phyloP scores from a whole-genome alignment of 2,888 invertebrate species.

The Acronicta leporina region DNA sequence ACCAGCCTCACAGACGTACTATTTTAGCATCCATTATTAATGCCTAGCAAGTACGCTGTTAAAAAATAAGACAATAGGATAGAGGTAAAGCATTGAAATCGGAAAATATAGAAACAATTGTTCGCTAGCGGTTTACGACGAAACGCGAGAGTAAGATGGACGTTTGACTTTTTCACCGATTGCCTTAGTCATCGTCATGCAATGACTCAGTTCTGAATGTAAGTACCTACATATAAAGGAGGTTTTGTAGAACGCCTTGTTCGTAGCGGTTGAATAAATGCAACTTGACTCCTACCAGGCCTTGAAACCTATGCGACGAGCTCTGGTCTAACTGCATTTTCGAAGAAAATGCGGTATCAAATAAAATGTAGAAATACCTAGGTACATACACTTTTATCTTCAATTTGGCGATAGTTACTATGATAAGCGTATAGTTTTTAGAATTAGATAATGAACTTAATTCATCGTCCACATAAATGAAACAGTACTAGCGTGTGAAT shows the following conservation, averaged over 20 bases:
- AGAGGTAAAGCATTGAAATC: conserved; percentile 19
- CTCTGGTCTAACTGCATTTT: conserved; percentile 6
- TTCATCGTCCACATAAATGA: background rate
- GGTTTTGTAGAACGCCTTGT: conserved; percentile 34
- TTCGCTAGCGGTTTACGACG: conserved; percentile 50
- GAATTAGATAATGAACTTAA: background rate
- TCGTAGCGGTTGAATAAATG: conserved; percentile 44
- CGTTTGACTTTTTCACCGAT: conserved; percentile 62
- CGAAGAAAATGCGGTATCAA: background rate
- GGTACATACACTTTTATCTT: too few species aligned
- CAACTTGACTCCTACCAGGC: conserved; percentile 66
- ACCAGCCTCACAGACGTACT: background rate
- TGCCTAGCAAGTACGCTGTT: background rate
- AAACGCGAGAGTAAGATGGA: conserved; percentile 50
- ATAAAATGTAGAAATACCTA: too few species aligned
- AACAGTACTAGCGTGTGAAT: background rate
- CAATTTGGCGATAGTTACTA: background rate
- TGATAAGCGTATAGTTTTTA: background rate
- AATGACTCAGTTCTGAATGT: conserved; percentile 56
- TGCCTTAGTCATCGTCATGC: conserved; percentile 71
- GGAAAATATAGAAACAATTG: conserved; percentile 34
- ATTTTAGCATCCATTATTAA: background rate
- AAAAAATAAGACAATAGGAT: conserved; percentile 17
- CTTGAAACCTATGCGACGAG: conserved; percentile 66
- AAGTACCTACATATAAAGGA: conserved; percentile 25